Percentiles rank a stretch among this genome's conserved stretches.
Evolutionary conservation across 2,797 vertebrate species (phyloP).

Genomic region (Philypnodon macrostomus): DNA sequence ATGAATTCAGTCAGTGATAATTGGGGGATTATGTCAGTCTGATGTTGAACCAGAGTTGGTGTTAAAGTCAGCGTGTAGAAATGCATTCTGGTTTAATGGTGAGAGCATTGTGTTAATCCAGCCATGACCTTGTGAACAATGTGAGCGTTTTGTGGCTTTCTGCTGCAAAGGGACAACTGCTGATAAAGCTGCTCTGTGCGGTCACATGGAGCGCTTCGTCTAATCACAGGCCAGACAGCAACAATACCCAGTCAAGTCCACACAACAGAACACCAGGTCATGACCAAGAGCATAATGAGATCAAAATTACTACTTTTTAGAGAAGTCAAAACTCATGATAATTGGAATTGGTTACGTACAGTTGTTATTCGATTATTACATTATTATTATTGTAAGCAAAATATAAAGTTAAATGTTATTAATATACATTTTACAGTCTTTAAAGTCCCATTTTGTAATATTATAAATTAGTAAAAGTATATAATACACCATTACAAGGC

Average conservation of each 20-base stretch:
- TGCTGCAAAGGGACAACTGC: constrained; percentile 65
- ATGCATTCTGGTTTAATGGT: constrained; percentile 60
- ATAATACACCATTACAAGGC: too few relatives aligned
- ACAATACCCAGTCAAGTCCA: not conserved
- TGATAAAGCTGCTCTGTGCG: constrained; percentile 68
- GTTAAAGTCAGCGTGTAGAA: constrained; percentile 47
- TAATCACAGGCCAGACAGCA: constrained; percentile 31
- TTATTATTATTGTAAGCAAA: too few relatives aligned
- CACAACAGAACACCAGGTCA: not conserved
- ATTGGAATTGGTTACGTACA: too few relatives aligned
- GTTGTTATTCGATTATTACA: too few relatives aligned
- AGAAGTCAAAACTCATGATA: too few relatives aligned
- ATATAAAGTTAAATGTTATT: too few relatives aligned
- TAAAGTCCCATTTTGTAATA: too few relatives aligned
- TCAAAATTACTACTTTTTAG: not conserved
- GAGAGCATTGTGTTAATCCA: constrained; percentile 66
- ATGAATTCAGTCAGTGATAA: too few relatives aligned
- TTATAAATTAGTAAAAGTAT: too few relatives aligned
- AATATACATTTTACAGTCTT: too few relatives aligned
- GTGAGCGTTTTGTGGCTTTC: constrained; percentile 59
- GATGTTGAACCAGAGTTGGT: too few relatives aligned
- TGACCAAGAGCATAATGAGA: not conserved
- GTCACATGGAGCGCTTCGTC: constrained; percentile 62
- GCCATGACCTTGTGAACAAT: constrained; percentile 69
- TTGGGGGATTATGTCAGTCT: too few relatives aligned